Evolutionary conservation across 2,888 invertebrate species (phyloP).

Genomic region (Vesta saturnalis): DNA sequence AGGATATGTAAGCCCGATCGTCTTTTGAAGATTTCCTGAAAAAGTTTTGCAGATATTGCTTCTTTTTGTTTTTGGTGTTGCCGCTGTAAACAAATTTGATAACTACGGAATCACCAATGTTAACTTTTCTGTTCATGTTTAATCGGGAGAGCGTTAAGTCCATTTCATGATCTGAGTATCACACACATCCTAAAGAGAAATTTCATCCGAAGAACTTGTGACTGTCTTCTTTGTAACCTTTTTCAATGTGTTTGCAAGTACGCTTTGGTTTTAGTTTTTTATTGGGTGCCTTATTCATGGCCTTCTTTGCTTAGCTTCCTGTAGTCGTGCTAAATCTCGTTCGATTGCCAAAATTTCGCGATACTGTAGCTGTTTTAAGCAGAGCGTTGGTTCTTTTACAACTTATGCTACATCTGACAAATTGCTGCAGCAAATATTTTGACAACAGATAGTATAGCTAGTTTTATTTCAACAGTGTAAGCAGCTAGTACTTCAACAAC

Average conservation of each 20-base stretch:
- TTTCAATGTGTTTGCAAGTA: too few relatives aligned
- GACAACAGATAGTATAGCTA: background rate
- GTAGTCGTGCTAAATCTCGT: background rate
- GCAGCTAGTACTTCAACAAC: background rate
- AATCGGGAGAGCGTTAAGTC: background rate
- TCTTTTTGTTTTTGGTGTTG: background rate
- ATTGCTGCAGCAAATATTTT: slow-evolving; percentile 6
- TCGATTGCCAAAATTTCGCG: slow-evolving; percentile 10
- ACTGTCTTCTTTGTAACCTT: background rate
- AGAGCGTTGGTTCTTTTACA: slow-evolving; percentile 1
- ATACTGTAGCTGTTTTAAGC: slow-evolving; percentile 15
- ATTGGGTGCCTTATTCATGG: too few relatives aligned
- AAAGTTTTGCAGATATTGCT: background rate
- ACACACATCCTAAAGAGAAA: background rate
- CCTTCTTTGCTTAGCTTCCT: slow-evolving; percentile 11
- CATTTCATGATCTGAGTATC: background rate
- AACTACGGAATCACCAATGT: too few relatives aligned
- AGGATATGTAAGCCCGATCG: background rate
- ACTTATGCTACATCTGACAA: background rate
- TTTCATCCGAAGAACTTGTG: background rate
- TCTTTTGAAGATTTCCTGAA: background rate
- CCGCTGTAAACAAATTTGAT: background rate
- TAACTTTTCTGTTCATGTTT: background rate
- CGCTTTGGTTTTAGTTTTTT: too few relatives aligned
- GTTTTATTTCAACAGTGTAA: background rate